Percentiles rank a stretch among this genome's conserved stretches.
Evolutionary conservation across 2,797 vertebrate species (phyloP).

Genomic region (Limnodromus scolopaceus): DNA sequence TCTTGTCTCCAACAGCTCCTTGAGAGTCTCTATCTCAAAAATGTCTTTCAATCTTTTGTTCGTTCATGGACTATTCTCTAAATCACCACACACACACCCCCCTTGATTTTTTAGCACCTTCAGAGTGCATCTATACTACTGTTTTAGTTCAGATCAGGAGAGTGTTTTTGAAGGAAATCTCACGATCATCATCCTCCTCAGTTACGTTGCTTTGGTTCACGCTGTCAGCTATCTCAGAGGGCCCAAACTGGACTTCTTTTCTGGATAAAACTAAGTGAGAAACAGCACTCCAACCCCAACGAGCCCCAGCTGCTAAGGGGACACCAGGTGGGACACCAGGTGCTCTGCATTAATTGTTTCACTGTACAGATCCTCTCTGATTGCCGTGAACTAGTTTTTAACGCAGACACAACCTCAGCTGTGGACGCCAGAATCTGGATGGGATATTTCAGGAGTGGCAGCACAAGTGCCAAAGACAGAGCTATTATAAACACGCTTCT

Average conservation of each 20-base stretch:
- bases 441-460: slow-evolving; percentile 53
- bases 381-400: slow-evolving; percentile 34
- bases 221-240: background rate
- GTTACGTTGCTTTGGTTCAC: background rate
- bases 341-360: background rate
- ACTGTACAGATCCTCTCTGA: background rate
- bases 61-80: background rate
- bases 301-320: background rate
- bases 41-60: background rate
- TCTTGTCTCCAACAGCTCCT: slow-evolving; percentile 42
- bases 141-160: background rate
- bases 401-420: slow-evolving; percentile 35
- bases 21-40: background rate
- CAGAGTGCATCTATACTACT: background rate
- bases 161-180: background rate
- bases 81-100: background rate
- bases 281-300: background rate
- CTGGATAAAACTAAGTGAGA: background rate
- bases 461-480: slow-evolving; percentile 44
- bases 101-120: background rate
- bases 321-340: rapidly evolving
- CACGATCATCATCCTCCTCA: rapidly evolving
- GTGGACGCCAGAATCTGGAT: slow-evolving; percentile 20
- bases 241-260: background rate
- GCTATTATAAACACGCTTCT: slow-evolving; percentile 31